A percentile compares a stretch with the other conserved stretches of the same genome.
Evolutionary conservation across 2,113 vertebrate genomes (phyloP).

Genomic region (Gopherus evgoodei): DNA sequence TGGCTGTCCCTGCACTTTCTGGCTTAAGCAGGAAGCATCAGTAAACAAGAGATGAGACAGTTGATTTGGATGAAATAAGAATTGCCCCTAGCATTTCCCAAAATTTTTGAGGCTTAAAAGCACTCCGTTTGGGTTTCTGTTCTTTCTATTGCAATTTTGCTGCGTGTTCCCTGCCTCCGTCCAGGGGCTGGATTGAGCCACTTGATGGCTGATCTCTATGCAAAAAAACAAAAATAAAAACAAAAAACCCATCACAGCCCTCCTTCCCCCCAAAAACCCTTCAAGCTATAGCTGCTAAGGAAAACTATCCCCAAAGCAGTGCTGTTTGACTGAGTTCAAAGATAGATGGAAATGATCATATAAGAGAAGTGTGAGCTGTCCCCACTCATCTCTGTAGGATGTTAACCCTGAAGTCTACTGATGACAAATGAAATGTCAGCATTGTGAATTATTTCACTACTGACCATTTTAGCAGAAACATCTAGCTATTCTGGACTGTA

Average conservation of each 20-base stretch:
- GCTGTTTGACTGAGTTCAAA: background rate
- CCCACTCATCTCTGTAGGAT: background rate
- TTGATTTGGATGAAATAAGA: background rate
- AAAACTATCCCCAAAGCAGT: background rate
- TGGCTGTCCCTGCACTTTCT: background rate
- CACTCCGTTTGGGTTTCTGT: accelerated
- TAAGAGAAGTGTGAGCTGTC: background rate
- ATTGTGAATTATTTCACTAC: slow-evolving; percentile 37
- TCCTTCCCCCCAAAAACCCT: background rate
- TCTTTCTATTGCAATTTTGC: background rate
- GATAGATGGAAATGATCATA: background rate
- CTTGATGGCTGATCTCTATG: background rate
- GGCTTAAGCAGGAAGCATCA: background rate
- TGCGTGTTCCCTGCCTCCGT: background rate
- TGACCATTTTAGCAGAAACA: slow-evolving; percentile 9
- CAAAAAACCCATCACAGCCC: background rate
- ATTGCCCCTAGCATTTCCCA: background rate
- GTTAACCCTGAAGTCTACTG: slow-evolving; percentile 4
- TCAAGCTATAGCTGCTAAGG: background rate
- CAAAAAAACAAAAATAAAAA: background rate
- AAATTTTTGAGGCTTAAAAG: background rate
- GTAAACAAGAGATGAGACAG: background rate
- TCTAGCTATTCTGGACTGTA: slow-evolving; percentile 12
- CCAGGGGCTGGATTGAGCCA: background rate
- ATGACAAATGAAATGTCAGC: slow-evolving; percentile 36